A percentile compares a stretch with the other conserved stretches of the same genome.
These are phyloP conservation scores for Acholoe squamosa DNA, from an alignment of 2,888 invertebrate species.

Conservation along the genomic window DNA sequence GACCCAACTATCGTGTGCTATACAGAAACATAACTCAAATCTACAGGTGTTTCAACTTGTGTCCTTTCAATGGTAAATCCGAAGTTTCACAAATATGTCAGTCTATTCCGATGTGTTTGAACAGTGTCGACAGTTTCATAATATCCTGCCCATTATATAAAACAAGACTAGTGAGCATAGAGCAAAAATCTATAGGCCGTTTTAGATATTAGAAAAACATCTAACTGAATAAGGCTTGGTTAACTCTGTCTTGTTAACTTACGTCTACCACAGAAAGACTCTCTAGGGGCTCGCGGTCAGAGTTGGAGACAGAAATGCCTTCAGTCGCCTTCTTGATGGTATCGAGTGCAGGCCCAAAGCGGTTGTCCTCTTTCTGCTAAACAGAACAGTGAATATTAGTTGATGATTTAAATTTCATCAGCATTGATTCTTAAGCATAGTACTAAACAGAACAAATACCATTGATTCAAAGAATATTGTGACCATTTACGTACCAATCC, in stretches of 20 bases:
- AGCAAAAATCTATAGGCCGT: no score
- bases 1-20: neutral
- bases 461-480: no score
- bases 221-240: neutral
- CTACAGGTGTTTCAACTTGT: no score
- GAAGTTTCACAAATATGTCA: no score
- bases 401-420: neutral
- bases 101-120: no score
- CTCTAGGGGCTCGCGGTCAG: constrained; percentile 72
- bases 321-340: constrained; percentile 73
- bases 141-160: no score
- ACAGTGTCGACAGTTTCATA: no score
- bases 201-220: no score
- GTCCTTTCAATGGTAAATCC: no score
- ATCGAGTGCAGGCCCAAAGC: constrained; percentile 62
- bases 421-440: neutral
- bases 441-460: neutral
- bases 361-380: constrained; percentile 54
- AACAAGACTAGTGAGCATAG: no score
- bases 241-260: constrained; percentile 63
- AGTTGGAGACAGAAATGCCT: constrained; percentile 72
- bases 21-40: neutral
- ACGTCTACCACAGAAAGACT: constrained; percentile 77
- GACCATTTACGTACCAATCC: no score
- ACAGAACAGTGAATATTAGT: neutral